A percentile compares a stretch with the other conserved stretches of the same genome.
Conservation (phyloP, 2,113 vertebrate genomes). For the Sitta europaea region DNA sequence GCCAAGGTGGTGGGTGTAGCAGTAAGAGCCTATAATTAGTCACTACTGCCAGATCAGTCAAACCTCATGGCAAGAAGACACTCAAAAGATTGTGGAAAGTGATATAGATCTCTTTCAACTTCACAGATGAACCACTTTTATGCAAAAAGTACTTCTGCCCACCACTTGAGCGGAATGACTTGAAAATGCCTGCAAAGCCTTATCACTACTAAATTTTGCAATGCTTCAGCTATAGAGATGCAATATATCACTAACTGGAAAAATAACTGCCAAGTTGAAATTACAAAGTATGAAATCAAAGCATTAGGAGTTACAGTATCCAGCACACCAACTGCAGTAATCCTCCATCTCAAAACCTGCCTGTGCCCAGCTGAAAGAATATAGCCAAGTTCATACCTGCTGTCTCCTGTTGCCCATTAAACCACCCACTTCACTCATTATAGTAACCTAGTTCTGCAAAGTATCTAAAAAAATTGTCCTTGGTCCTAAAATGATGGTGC, state of each 20-base stretch:
- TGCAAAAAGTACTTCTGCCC: background rate
- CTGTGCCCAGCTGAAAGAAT: background rate
- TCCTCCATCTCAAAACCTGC: background rate
- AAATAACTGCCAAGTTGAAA: background rate
- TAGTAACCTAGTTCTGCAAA: background rate
- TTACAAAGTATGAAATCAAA: background rate
- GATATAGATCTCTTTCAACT: background rate
- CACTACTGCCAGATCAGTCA: background rate
- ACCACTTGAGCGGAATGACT: background rate
- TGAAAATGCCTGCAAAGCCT: background rate
- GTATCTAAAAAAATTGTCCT: background rate
- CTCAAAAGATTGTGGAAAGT: background rate
- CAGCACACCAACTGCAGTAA: background rate
- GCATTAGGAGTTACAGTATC: background rate
- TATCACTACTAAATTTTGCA: background rate
- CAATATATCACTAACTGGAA: background rate
- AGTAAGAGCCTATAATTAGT: background rate
- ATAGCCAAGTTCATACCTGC: background rate
- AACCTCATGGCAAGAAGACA: background rate
- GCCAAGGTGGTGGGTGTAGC: background rate
- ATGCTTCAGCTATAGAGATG: background rate
- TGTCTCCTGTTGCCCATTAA: background rate
- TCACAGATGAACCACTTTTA: background rate
- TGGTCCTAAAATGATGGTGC: background rate
- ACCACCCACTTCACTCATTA: background rate